Evolutionary conservation across 2,888 invertebrate genomes (phyloP).

Genomic region (Mythimna impura): DNA sequence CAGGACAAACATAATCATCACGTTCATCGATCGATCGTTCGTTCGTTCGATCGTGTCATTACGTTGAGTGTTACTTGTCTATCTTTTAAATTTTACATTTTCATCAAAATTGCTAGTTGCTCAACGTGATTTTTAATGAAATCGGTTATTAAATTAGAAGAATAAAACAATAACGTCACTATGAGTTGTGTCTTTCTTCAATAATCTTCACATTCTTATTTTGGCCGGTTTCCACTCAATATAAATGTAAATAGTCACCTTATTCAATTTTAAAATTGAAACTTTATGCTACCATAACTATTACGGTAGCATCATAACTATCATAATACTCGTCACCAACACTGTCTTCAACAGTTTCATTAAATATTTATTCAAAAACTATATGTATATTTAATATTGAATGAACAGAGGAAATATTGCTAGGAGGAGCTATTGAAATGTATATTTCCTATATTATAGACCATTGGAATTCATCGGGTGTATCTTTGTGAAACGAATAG

Average conservation of each 20-base stretch:
- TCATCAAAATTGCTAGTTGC: neutral
- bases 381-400: conserved; percentile 18
- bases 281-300: conserved; percentile 23
- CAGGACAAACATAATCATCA: no score
- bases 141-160: neutral
- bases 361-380: conserved; percentile 17
- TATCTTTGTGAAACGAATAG: conserved; percentile 40
- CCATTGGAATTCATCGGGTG: conserved; percentile 39
- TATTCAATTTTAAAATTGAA: neutral
- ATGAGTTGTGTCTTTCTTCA: neutral
- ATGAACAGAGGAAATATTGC: neutral
- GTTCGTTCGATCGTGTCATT: no score
- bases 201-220: neutral
- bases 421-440: conserved; percentile 3
- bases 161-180: neutral
- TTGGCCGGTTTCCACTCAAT: conserved; percentile 5
- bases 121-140: neutral
- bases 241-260: conserved; percentile 7
- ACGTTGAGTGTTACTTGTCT: neutral
- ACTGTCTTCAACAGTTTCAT: conserved; percentile 1
- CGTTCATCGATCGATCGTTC: no score
- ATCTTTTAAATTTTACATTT: no score
- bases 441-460: conserved; percentile 12
- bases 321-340: conserved; percentile 15
- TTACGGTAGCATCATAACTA: conserved; percentile 3